phyloP scores from a whole-genome alignment of 2,888 invertebrate species.

The Rambutsinella grinnellia region DNA sequence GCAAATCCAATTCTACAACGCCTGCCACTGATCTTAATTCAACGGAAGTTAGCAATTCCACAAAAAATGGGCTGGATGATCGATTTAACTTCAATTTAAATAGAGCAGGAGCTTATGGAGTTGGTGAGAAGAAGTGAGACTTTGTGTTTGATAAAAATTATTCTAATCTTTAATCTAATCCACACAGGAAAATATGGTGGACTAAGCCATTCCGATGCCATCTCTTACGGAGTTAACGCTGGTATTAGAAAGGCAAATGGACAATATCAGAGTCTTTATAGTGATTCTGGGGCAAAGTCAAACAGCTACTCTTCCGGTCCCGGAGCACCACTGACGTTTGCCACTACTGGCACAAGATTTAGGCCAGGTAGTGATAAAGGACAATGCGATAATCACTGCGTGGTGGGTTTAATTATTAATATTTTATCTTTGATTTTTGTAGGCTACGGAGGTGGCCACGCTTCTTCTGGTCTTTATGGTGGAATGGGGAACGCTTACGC shows the following conservation, averaged over 20 bases:
- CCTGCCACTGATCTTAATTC: constrained; percentile 17
- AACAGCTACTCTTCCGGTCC: constrained; percentile 34
- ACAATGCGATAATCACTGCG: background rate
- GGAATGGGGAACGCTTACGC: constrained; percentile 31
- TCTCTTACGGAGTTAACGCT: constrained; percentile 42
- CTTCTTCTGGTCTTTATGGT: constrained; percentile 24
- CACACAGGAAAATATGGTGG: constrained; percentile 27
- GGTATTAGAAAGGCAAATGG: constrained; percentile 30
- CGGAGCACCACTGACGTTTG: constrained; percentile 47
- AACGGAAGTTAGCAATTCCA: background rate
- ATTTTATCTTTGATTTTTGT: background rate
- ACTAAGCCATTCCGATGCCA: constrained; percentile 22
- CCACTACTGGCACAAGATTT: constrained; percentile 38
- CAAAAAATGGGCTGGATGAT: constrained; percentile 31
- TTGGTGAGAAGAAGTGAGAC: constrained; percentile 14
- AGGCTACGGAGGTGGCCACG: constrained; percentile 32
- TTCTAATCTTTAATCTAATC: background rate
- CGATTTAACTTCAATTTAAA: constrained; percentile 48
- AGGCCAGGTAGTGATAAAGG: constrained; percentile 26
- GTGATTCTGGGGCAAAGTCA: constrained; percentile 15
- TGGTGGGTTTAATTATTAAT: background rate
- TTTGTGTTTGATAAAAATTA: no score
- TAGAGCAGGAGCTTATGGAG: constrained; percentile 33
- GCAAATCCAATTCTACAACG: constrained; percentile 15
- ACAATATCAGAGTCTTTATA: constrained; percentile 23